Evolutionary conservation across 2,113 vertebrate genomes (phyloP).

Genomic region (Clarias batrachus): DNA sequence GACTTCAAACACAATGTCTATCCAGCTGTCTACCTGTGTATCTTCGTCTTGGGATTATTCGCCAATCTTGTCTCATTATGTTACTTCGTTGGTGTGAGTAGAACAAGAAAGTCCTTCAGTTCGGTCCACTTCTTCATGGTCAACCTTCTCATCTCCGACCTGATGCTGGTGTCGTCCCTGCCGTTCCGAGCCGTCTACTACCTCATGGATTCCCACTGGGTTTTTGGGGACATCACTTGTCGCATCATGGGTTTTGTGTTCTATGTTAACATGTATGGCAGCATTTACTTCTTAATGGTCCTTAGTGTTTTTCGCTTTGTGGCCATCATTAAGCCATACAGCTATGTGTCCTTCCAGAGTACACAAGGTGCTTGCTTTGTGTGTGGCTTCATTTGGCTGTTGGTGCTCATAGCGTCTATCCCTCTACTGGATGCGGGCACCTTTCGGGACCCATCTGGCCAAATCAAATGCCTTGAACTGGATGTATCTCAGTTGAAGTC

Average conservation of each 20-base stretch:
- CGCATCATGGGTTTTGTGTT: slow-evolving; percentile 72
- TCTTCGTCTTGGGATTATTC: slow-evolving; percentile 67
- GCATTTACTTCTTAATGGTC: slow-evolving; percentile 75
- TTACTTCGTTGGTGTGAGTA: slow-evolving; percentile 65
- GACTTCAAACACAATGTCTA: slow-evolving; percentile 72
- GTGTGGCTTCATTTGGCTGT: slow-evolving; percentile 67
- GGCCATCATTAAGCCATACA: slow-evolving; percentile 69
- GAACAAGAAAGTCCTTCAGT: slow-evolving; percentile 49
- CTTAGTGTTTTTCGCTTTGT: slow-evolving; percentile 73
- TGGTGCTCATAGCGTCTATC: slow-evolving; percentile 58
- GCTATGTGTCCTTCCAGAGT: slow-evolving; percentile 51
- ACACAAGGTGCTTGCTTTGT: slow-evolving; percentile 56
- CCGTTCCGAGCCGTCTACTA: slow-evolving; percentile 74
- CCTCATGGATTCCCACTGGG: slow-evolving; percentile 65
- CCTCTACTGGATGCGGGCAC: slow-evolving; percentile 47
- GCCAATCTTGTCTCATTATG: slow-evolving; percentile 73
- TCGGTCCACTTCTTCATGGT: slow-evolving; percentile 74
- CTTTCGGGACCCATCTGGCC: neutral
- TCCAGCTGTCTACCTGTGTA: slow-evolving; percentile 63
- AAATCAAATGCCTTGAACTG: slow-evolving; percentile 69
- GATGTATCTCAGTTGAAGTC: rapidly evolving
- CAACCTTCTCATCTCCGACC: slow-evolving; percentile 76
- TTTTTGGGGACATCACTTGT: slow-evolving; percentile 70
- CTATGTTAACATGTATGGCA: slow-evolving; percentile 80
- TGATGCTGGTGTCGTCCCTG: slow-evolving; percentile 73